These are phyloP conservation scores for Zingel zingel DNA, from an alignment of 2,113 vertebrate species.

Conservation along the genomic window DNA sequence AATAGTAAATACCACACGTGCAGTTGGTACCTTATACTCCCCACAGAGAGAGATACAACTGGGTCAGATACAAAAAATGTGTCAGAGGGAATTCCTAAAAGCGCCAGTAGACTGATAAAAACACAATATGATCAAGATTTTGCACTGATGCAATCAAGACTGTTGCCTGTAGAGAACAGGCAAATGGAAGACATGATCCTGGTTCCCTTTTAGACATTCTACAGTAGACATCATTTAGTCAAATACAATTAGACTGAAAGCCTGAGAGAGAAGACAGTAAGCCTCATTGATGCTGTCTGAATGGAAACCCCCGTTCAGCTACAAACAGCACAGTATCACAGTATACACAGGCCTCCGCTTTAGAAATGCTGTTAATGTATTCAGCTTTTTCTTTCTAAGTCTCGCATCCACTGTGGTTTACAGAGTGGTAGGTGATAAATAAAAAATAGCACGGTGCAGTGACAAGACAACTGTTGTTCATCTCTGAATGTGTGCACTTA, in stretches of 20 bases:
- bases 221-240: slow-evolving; percentile 42
- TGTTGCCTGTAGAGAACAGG: slow-evolving; percentile 7
- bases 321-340: slow-evolving; percentile 64
- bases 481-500: slow-evolving; percentile 12
- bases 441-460: slow-evolving; percentile 23
- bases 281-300: slow-evolving; percentile 64
- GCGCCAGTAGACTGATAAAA: background rate
- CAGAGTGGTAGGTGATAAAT: slow-evolving; percentile 24
- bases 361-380: slow-evolving; percentile 49
- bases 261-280: slow-evolving; percentile 61
- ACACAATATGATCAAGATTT: slow-evolving; percentile 15
- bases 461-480: slow-evolving; percentile 5
- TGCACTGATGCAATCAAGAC: background rate
- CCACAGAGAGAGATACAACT: slow-evolving; percentile 21
- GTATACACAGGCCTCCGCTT: slow-evolving; percentile 42
- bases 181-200: slow-evolving; percentile 14
- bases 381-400: slow-evolving; percentile 28
- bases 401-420: slow-evolving; percentile 14
- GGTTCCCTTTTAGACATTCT: background rate
- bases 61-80: slow-evolving; percentile 41
- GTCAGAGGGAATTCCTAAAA: slow-evolving; percentile 38
- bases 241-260: slow-evolving; percentile 61
- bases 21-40: slow-evolving; percentile 26
- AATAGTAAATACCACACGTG: slow-evolving; percentile 34
- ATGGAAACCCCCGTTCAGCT: slow-evolving; percentile 67